Evolutionary conservation across 2,888 invertebrate species (phyloP).

Genomic region (Troides helena): DNA sequence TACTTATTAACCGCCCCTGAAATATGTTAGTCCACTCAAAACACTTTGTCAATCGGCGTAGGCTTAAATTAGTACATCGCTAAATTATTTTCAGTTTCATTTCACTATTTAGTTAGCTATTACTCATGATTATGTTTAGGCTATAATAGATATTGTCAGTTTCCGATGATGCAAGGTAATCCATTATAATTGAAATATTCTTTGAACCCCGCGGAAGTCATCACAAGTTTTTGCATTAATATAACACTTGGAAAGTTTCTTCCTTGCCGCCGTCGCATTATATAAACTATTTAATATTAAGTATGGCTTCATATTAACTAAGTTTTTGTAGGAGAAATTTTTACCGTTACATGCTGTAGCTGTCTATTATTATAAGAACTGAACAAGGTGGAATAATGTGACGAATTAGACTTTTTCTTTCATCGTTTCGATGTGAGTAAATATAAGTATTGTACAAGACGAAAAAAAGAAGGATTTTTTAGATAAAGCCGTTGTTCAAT

Average conservation of each 20-base stretch:
- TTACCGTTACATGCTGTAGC: neutral
- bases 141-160: neutral
- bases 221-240: conserved; percentile 18
- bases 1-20: too few species aligned
- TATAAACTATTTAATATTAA: conserved; percentile 1
- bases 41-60: too few species aligned
- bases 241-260: conserved; percentile 4
- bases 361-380: neutral
- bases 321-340: neutral
- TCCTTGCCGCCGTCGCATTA: neutral
- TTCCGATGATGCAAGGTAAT: conserved; percentile 6
- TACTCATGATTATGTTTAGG: neutral
- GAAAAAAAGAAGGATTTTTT: too few species aligned
- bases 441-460: too few species aligned
- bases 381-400: neutral
- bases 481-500: too few species aligned
- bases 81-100: too few species aligned
- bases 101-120: neutral
- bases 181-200: conserved; percentile 11
- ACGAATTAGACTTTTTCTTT: neutral
- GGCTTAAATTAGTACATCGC: too few species aligned
- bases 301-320: neutral
- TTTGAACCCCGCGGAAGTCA: conserved; percentile 8
- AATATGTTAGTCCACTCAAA: too few species aligned
- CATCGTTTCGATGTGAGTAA: too few species aligned